A percentile compares a stretch with the other conserved stretches of the same genome.
phyloP scores from a whole-genome alignment of 2,113 vertebrate species.

The Neolamprologus sp. region DNA sequence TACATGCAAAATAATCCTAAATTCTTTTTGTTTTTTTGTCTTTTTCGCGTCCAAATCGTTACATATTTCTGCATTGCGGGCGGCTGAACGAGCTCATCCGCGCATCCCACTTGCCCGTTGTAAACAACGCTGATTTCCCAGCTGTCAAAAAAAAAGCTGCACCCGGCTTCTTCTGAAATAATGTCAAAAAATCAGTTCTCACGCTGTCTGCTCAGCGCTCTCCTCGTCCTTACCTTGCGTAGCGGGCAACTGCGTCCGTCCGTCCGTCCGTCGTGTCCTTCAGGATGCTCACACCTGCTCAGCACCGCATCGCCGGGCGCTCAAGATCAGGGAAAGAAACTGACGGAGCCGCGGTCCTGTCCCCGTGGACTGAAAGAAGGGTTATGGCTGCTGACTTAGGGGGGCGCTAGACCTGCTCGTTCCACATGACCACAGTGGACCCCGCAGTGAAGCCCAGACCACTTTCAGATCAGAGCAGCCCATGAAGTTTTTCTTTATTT shows the following conservation, averaged over 20 bases:
- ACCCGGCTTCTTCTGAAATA: background rate
- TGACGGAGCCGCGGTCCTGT: conserved; percentile 43
- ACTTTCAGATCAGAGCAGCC: background rate
- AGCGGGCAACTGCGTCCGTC: conserved; percentile 28
- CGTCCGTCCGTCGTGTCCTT: conserved; percentile 48
- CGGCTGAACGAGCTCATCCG: conserved; percentile 8
- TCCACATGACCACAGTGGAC: background rate
- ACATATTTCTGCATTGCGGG: conserved; percentile 64
- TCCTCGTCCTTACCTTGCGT: conserved; percentile 59
- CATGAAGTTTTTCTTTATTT: background rate
- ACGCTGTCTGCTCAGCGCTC: background rate
- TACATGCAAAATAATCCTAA: background rate
- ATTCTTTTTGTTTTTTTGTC: background rate
- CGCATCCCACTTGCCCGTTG: conserved; percentile 22
- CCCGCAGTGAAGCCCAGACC: background rate
- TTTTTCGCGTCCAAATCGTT: background rate
- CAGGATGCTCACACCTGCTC: conserved; percentile 61
- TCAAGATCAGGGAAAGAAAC: conserved; percentile 36
- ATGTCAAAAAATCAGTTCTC: background rate
- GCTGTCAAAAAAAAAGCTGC: conserved; percentile 26
- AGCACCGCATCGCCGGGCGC: conserved; percentile 58
- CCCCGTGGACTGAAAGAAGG: conserved; percentile 45
- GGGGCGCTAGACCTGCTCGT: conserved; percentile 39
- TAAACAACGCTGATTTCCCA: conserved; percentile 39
- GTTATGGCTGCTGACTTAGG: conserved; percentile 27